A percentile compares a stretch with the other conserved stretches of the same genome.
These are phyloP conservation scores for Psittacula derbiana DNA, from an alignment of 2,797 vertebrate genomes.

Conservation along the genomic window DNA sequence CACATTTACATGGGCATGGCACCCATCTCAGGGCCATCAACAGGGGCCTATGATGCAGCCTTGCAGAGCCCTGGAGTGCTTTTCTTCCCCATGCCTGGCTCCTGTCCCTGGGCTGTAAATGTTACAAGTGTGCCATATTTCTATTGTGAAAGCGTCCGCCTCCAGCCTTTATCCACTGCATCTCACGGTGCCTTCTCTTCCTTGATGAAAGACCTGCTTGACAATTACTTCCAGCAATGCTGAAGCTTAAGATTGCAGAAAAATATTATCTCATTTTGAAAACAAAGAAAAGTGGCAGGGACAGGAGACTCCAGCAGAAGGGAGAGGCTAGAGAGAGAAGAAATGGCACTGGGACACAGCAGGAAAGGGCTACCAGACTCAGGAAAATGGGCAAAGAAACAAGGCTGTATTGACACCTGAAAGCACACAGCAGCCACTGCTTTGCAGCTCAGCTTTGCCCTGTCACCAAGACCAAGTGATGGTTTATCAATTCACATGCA, in stretches of 20 bases:
- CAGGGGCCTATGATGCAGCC: neutral
- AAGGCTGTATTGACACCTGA: neutral
- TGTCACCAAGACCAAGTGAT: neutral
- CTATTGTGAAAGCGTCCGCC: neutral
- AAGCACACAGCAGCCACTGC: fast-evolving
- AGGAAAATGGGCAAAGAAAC: neutral
- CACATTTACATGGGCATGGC: fast-evolving
- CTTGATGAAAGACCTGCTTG: neutral
- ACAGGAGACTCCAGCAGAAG: neutral
- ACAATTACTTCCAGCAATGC: neutral
- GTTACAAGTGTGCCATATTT: neutral
- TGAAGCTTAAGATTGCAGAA: neutral
- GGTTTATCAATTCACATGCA: neutral
- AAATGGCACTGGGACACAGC: neutral
- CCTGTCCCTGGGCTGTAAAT: neutral
- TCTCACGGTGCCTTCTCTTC: neutral
- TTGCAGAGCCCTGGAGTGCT: neutral
- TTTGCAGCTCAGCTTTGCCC: neutral
- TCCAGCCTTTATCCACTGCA: neutral
- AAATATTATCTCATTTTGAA: neutral
- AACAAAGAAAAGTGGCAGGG: neutral
- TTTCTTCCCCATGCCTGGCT: neutral
- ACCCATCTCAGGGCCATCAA: neutral
- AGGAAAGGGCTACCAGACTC: neutral
- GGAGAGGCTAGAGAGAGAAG: neutral